A percentile compares a stretch with the other conserved stretches of the same genome.
These are phyloP conservation scores for Lithophane socia DNA, from an alignment of 2,888 invertebrate species.

Conservation along the genomic window DNA sequence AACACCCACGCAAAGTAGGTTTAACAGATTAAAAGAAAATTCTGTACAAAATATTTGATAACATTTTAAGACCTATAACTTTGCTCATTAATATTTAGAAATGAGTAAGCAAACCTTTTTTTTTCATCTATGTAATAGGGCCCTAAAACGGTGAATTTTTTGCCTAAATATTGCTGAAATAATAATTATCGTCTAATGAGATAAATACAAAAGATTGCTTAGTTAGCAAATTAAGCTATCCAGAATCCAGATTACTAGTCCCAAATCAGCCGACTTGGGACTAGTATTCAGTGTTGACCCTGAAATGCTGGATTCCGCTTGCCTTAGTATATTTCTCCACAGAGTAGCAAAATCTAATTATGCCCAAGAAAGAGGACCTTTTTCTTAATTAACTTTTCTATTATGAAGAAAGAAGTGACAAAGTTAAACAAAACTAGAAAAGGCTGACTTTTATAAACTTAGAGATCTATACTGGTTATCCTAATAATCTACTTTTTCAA, in stretches of 20 bases:
- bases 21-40: background rate
- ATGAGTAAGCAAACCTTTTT: background rate
- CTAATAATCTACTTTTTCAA: background rate
- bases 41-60: background rate
- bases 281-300: background rate
- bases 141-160: background rate
- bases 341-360: constrained; percentile 1
- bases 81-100: background rate
- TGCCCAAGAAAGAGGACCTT: background rate
- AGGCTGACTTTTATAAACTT: background rate
- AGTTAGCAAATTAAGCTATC: background rate
- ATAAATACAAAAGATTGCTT: background rate
- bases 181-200: background rate
- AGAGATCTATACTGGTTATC: background rate
- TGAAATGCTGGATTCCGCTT: background rate
- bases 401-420: background rate
- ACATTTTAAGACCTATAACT: background rate
- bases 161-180: background rate
- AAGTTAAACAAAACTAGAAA: background rate
- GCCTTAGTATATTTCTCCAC: background rate
- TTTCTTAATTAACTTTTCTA: background rate
- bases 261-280: background rate
- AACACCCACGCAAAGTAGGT: background rate
- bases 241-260: too few species aligned
- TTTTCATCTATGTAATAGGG: background rate